Evolutionary conservation across 2,113 vertebrate species (phyloP).

Genomic region (Larimichthys crocea): DNA sequence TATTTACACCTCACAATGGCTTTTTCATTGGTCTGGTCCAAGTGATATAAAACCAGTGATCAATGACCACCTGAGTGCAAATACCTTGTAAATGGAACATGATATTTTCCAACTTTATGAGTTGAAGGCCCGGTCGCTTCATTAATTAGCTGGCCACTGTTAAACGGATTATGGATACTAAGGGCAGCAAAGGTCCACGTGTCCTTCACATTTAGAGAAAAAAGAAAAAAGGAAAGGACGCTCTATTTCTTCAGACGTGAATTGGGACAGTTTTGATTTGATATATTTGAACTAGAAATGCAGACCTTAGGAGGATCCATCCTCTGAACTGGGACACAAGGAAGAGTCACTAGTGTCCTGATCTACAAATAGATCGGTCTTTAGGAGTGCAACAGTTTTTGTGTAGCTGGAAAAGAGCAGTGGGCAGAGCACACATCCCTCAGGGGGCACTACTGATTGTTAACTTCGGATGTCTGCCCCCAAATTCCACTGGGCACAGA

Average conservation of each 20-base stretch:
- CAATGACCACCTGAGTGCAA: slow-evolving; percentile 45
- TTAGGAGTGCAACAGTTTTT: slow-evolving; percentile 11
- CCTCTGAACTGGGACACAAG: not conserved
- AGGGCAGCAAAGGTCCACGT: slow-evolving; percentile 2
- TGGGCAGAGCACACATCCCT: not conserved
- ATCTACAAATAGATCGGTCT: slow-evolving; percentile 1
- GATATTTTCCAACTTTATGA: slow-evolving; percentile 39
- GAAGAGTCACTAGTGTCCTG: not conserved
- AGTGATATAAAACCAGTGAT: slow-evolving; percentile 58
- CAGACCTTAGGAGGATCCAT: not conserved
- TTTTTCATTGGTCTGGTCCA: slow-evolving; percentile 59
- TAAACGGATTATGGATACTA: slow-evolving; percentile 35
- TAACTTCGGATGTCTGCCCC: not conserved
- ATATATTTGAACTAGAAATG: slow-evolving; percentile 16
- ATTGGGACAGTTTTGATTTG: not conserved
- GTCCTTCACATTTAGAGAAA: slow-evolving; percentile 19
- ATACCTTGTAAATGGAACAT: slow-evolving; percentile 34
- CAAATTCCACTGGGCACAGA: too few relatives aligned
- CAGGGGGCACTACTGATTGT: not conserved
- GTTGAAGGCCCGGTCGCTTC: slow-evolving; percentile 14
- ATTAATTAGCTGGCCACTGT: slow-evolving; percentile 52
- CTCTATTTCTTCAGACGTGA: not conserved
- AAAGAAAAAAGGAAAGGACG: not conserved
- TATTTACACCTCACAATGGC: slow-evolving; percentile 34
- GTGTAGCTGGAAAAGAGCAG: not conserved